Conservation (phyloP, 2,113 vertebrate species). For the Hiodon alosoides region DNA sequence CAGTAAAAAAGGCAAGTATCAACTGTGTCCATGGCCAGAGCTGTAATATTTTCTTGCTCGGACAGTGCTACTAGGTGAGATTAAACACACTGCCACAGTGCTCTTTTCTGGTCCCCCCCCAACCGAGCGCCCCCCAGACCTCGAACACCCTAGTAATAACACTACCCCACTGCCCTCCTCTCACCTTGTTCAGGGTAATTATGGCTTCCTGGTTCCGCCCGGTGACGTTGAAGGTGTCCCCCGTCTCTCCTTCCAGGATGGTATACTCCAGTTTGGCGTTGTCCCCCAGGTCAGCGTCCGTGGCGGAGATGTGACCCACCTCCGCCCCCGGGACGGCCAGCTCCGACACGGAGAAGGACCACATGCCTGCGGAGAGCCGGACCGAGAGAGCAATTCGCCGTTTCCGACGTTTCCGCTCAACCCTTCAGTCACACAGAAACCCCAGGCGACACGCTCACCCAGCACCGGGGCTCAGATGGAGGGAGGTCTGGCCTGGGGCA, state of each 20-base stretch:
- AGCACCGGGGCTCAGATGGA: too few species aligned
- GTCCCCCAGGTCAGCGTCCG: constrained; percentile 75
- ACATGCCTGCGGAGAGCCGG: constrained; percentile 31
- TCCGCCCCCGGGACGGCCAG: constrained; percentile 72
- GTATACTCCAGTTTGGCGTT: constrained; percentile 77
- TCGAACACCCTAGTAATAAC: too few species aligned
- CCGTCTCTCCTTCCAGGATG: constrained; percentile 70
- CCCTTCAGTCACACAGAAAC: neutral
- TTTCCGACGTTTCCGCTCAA: too few species aligned
- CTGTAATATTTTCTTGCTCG: too few species aligned
- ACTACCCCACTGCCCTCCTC: neutral
- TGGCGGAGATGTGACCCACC: constrained; percentile 74
- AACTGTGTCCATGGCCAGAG: too few species aligned
- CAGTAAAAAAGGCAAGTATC: too few species aligned
- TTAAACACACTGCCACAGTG: too few species aligned
- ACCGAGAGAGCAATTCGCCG: constrained; percentile 1
- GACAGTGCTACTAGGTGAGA: too few species aligned
- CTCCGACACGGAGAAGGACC: constrained; percentile 79
- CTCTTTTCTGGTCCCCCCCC: too few species aligned
- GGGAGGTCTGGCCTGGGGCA: too few species aligned
- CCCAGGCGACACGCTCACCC: neutral
- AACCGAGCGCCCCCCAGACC: too few species aligned
- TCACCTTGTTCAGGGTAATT: constrained; percentile 74
- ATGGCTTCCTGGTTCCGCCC: constrained; percentile 69
- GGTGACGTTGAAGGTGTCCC: constrained; percentile 70